Conservation (phyloP, 1,140 invertebrate species). For the Drosophila elegans region DNA sequence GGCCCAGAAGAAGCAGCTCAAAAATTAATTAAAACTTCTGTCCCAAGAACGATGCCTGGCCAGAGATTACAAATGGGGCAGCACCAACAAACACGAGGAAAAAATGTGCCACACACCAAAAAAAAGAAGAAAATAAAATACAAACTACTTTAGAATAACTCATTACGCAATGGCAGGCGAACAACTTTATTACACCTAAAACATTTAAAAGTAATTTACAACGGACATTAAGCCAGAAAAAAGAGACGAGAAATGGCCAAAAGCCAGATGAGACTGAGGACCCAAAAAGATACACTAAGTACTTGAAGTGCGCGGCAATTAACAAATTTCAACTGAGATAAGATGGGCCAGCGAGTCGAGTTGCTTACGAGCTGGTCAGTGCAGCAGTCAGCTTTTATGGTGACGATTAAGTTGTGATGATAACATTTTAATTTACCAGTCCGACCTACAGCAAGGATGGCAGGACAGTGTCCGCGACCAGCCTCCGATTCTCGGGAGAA, state of each 20-base stretch:
- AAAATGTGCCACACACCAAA: conserved; percentile 47
- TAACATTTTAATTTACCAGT: conserved; percentile 76
- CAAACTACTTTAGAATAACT: conserved; percentile 67
- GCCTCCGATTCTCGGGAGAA: conserved; percentile 49
- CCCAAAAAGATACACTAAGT: conserved; percentile 74
- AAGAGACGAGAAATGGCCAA: conserved; percentile 30
- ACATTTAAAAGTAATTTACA: conserved; percentile 82
- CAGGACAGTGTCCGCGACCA: conserved; percentile 34
- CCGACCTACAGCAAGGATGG: conserved; percentile 70
- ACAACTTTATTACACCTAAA: conserved; percentile 77
- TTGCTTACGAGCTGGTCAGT: conserved; percentile 56
- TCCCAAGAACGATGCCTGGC: conserved; percentile 47
- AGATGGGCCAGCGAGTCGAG: conserved; percentile 50
- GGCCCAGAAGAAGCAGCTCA: conserved; percentile 22
- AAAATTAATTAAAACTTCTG: conserved; percentile 71
- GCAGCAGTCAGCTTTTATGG: conserved; percentile 66
- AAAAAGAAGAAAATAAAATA: conserved; percentile 32
- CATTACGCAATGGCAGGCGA: conserved; percentile 72
- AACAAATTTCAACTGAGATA: conserved; percentile 78
- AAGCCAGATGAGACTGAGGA: conserved; percentile 49
- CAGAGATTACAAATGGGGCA: conserved; percentile 42
- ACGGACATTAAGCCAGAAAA: conserved; percentile 61
- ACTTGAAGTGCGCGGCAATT: conserved; percentile 81
- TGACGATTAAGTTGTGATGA: conserved; percentile 77
- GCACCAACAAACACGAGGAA: conserved; percentile 13